Evolutionary conservation across 2,888 invertebrate species (phyloP).

Genomic region (Apeira syringaria): DNA sequence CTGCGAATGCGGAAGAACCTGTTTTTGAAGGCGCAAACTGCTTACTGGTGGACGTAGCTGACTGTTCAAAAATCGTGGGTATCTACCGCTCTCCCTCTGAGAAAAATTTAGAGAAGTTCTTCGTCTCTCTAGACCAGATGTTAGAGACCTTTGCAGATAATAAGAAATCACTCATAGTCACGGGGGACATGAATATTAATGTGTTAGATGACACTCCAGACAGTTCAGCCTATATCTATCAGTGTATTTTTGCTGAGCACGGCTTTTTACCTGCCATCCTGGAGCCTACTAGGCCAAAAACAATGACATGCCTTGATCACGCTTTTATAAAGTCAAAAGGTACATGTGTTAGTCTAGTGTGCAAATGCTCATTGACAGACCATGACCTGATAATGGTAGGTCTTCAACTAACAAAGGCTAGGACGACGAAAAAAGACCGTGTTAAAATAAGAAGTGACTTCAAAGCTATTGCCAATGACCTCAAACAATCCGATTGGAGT

Average conservation of each 20-base stretch:
- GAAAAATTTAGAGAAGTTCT: not conserved
- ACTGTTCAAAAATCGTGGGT: not conserved
- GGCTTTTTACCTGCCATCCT: not conserved
- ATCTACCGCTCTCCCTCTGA: not conserved
- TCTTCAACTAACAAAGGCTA: too few species aligned
- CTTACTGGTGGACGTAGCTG: not conserved
- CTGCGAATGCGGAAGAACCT: not conserved
- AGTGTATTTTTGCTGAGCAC: not conserved
- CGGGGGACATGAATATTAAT: constrained; percentile 4
- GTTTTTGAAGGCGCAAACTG: constrained; percentile 2
- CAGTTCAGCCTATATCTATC: not conserved
- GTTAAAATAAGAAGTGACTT: too few species aligned
- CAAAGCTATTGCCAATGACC: too few species aligned
- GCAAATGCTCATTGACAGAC: too few species aligned
- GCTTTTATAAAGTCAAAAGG: not conserved
- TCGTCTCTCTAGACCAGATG: not conserved
- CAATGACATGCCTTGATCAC: constrained; percentile 2
- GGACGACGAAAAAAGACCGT: too few species aligned
- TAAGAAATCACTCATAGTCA: not conserved
- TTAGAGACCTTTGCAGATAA: not conserved
- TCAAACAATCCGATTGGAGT: too few species aligned
- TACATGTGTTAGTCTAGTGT: too few species aligned
- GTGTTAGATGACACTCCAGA: not conserved
- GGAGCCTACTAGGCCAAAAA: not conserved
- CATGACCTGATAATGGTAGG: too few species aligned